Conservation (phyloP, 2,113 vertebrate genomes). For the Merops nubicus region DNA sequence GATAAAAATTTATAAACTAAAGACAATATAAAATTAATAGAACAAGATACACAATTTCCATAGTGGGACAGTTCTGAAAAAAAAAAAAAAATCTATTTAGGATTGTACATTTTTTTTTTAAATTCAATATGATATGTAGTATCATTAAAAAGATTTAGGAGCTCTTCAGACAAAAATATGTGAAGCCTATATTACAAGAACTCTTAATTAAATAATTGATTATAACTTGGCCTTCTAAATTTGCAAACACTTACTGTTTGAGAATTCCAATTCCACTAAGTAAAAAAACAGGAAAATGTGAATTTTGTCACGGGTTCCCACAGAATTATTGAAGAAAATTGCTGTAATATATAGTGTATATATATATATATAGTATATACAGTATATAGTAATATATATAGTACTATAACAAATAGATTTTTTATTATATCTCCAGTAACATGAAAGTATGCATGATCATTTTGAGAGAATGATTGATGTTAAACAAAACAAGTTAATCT, state of each 20-base stretch:
- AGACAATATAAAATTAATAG: neutral
- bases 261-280: neutral
- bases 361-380: too few species aligned
- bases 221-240: neutral
- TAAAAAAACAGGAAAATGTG: neutral
- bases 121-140: neutral
- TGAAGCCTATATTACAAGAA: neutral
- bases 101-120: neutral
- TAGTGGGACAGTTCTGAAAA: neutral
- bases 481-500: neutral
- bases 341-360: too few species aligned
- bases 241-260: neutral
- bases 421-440: too few species aligned
- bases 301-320: neutral
- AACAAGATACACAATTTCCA: neutral
- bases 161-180: neutral
- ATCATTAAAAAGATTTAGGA: neutral
- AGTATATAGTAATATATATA: too few species aligned
- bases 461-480: neutral
- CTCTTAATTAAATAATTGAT: neutral
- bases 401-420: too few species aligned
- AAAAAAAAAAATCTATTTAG: neutral
- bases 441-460: neutral
- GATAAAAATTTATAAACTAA: neutral
- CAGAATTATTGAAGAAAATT: neutral